phyloP scores from a whole-genome alignment of 37 sponge, comb jelly and placozoan species.

The Beroe forskalii region DNA sequence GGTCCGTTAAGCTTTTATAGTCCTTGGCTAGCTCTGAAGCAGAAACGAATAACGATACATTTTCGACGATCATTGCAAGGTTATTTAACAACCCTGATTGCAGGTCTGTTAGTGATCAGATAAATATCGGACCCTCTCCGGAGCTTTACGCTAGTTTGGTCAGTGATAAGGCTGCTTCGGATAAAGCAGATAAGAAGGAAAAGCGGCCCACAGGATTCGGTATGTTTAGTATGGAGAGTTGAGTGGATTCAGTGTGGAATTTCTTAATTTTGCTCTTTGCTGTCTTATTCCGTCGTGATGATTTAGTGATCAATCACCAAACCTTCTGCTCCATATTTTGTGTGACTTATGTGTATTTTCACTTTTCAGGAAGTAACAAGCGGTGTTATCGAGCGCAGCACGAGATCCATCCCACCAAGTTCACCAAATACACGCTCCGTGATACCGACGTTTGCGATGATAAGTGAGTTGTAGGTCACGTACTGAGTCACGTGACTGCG shows the following conservation, averaged over 20 bases:
- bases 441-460: constrained; percentile 25
- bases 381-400: constrained; percentile 14
- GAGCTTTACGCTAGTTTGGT: background rate
- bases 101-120: too few species aligned
- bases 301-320: background rate
- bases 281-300: too few species aligned
- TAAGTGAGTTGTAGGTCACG: background rate
- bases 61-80: too few species aligned
- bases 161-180: constrained; percentile 36
- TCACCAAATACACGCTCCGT: constrained; percentile 44
- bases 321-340: background rate
- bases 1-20: too few species aligned
- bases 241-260: too few species aligned
- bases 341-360: too few species aligned
- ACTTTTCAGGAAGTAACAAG: constrained; percentile 16
- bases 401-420: constrained; percentile 30
- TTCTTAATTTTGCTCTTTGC: too few species aligned
- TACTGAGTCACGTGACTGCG: background rate
- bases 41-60: too few species aligned
- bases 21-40: too few species aligned
- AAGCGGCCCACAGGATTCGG: background rate
- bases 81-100: too few species aligned
- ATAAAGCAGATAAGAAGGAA: background rate
- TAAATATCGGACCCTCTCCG: constrained; percentile 30
- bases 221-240: too few species aligned